Evolutionary conservation across 2,888 invertebrate genomes (phyloP).

Genomic region (Drosophila formosana): DNA sequence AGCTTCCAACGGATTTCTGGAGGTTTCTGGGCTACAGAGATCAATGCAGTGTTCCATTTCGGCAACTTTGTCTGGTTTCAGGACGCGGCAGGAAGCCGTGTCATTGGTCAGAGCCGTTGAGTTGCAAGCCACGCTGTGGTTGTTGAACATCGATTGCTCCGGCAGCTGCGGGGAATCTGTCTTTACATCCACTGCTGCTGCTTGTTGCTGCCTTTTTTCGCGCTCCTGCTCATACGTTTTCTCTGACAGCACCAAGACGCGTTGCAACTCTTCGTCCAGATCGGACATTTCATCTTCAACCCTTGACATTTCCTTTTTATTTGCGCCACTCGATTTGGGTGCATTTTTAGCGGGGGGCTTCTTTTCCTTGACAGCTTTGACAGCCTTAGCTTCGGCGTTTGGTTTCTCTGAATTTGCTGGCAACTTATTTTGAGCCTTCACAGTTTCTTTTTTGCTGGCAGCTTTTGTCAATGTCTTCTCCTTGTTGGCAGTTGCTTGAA

Average conservation of each 20-base stretch:
- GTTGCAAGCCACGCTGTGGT: constrained; percentile 66
- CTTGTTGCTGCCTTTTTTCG: neutral
- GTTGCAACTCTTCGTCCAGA: constrained; percentile 39
- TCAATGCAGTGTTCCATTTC: neutral
- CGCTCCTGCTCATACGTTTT: constrained; percentile 42
- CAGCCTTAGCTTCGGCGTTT: neutral
- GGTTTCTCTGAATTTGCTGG: neutral
- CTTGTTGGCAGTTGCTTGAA: neutral
- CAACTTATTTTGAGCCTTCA: neutral
- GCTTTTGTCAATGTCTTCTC: neutral
- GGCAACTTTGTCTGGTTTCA: neutral
- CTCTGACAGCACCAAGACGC: constrained; percentile 54
- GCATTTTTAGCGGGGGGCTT: neutral
- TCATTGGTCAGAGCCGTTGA: constrained; percentile 70
- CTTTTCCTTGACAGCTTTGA: constrained; percentile 5
- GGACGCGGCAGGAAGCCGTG: constrained; percentile 30
- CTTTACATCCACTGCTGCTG: neutral
- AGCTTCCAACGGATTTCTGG: neutral
- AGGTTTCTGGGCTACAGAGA: neutral
- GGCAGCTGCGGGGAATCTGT: constrained; percentile 22
- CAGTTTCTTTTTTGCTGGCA: neutral
- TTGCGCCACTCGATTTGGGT: neutral
- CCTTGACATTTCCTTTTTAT: neutral
- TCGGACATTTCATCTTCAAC: constrained; percentile 11
- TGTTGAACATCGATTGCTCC: constrained; percentile 58